Percentiles rank a stretch among this genome's conserved stretches.
phyloP scores from a whole-genome alignment of 1,140 invertebrate genomes.

The Homarus americanus region DNA sequence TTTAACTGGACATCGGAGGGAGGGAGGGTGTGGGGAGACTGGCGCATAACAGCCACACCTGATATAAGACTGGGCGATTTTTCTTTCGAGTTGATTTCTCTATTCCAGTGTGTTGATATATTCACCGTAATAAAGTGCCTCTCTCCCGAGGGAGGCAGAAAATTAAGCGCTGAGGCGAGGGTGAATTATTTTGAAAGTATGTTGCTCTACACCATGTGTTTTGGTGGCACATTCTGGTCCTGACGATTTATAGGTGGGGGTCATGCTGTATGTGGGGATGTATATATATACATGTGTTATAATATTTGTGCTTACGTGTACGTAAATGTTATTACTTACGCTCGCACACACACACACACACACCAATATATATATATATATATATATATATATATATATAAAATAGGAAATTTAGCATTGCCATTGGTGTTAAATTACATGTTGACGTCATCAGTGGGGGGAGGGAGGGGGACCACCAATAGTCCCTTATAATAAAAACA shows the following conservation, averaged over 20 bases:
- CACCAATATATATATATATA: too few relatives aligned
- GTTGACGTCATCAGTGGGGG: too few relatives aligned
- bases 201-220: neutral
- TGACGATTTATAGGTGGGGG: neutral
- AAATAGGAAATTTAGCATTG: too few relatives aligned
- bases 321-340: too few relatives aligned
- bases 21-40: neutral
- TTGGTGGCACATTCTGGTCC: neutral
- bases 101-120: neutral
- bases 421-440: too few relatives aligned
- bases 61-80: neutral
- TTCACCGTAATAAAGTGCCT: neutral
- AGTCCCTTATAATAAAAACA: too few relatives aligned
- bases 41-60: neutral
- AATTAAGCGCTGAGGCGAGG: slow-evolving; percentile 1
- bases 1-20: neutral
- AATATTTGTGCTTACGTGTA: too few relatives aligned
- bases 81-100: neutral
- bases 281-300: too few relatives aligned
- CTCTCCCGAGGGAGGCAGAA: neutral
- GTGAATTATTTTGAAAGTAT: neutral
- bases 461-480: too few relatives aligned
- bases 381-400: too few relatives aligned
- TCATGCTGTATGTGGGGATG: neutral
- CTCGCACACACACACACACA: too few relatives aligned